Evolutionary conservation across 2,888 invertebrate genomes (phyloP), one percentile per base, ranked within the genome.

Genomic region (Eupithecia vulgata): DNA sequence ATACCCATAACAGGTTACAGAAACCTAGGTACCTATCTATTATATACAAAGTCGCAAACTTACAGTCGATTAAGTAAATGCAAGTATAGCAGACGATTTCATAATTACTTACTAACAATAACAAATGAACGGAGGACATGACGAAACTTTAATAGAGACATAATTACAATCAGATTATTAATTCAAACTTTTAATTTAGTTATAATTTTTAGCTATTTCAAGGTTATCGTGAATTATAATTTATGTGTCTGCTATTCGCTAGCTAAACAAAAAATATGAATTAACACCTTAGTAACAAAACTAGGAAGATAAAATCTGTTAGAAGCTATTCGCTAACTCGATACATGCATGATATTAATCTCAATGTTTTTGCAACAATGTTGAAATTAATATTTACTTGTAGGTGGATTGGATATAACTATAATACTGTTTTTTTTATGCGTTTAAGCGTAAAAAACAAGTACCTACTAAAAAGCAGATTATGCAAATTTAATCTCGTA

Each of bases 1-100:
- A 62, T 25, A 59, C 59, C 25, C 13, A 59, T 3, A 61, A 61
- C 30, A 17, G 25, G 61, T 34, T 61, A 61, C 7, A 64, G 57
- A 25, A 10, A 64, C 4, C 35, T 37, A 37, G n/a, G 1, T 62
- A 15, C 25, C 5, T 59, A 8, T 30, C 57, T 57, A 34, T 21
- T 34, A 61, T 61, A 7, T 34, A 61, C 35, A 64, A 64, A 35
- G 62, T 37, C 5, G n/a, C 62, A 37, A 62, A n/a, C 69, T 12
- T 13, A 21, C n/a, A 21, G 8, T 57, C 25, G 21, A 57, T 25
- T 13, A 57, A 13, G 12, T 25, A 52, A 10, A 52, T 21, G 21
- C 52, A 52, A 52, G 10, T 10, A 25, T 25, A 25, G 25, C 5
- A 57, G 21, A 5, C 12, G 5, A 25, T 57, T 57, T 57, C 21